These are phyloP conservation scores for Geotrypetes seraphini DNA, from an alignment of 2,797 vertebrate genomes.

Conservation along the genomic window DNA sequence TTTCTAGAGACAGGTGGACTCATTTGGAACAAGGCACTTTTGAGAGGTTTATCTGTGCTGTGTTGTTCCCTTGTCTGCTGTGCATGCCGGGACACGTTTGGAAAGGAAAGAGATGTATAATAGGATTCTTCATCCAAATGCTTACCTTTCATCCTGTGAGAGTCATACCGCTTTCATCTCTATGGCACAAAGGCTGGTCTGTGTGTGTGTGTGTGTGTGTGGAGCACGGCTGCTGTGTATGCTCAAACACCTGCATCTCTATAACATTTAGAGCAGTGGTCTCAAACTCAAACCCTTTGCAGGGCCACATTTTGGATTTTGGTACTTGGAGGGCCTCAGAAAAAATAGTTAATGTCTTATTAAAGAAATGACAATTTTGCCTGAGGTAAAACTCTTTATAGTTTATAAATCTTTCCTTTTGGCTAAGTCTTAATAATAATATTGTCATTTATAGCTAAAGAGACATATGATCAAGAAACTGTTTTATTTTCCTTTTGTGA, in stretches of 20 bases:
- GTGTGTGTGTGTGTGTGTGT: conserved; percentile 48
- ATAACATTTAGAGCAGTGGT: conserved; percentile 16
- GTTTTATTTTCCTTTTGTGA: too few species aligned
- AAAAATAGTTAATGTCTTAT: too few species aligned
- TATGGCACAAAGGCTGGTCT: conserved; percentile 52
- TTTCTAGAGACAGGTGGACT: conserved; percentile 24
- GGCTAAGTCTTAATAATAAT: too few species aligned
- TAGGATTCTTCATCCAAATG: conserved; percentile 40
- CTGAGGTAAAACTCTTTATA: too few species aligned
- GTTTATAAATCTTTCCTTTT: too few species aligned
- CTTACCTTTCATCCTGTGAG: conserved; percentile 58
- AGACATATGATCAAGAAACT: too few species aligned
- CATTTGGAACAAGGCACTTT: conserved; percentile 9
- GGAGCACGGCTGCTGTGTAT: conserved; percentile 11
- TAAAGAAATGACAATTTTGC: too few species aligned
- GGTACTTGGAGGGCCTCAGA: too few species aligned
- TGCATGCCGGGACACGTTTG: conserved; percentile 44
- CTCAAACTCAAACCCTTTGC: too few species aligned
- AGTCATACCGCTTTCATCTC: conserved; percentile 52
- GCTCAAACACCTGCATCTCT: conserved; percentile 41
- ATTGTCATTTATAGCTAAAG: too few species aligned
- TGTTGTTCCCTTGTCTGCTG: conserved; percentile 34
- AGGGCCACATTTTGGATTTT: too few species aligned
- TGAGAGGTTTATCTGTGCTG: conserved; percentile 23
- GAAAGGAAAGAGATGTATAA: conserved; percentile 43